These are phyloP conservation scores for Lasioglossum morio DNA, from an alignment of 2,888 invertebrate species.

Conservation along the genomic window DNA sequence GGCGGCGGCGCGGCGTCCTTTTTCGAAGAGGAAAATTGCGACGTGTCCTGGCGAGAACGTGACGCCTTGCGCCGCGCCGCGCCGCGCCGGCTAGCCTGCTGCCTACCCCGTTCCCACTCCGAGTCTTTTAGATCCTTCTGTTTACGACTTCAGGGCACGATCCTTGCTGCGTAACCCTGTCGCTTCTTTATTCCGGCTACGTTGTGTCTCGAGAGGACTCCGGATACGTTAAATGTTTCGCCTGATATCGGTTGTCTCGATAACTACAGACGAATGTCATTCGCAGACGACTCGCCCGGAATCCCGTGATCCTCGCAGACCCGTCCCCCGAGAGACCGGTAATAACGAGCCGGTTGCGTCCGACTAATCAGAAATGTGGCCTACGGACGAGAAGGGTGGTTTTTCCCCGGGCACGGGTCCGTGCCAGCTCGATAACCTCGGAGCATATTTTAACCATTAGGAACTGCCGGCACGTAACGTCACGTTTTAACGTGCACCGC, in stretches of 20 bases:
- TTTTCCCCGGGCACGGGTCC: background rate
- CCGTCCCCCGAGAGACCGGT: background rate
- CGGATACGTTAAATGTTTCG: constrained; percentile 57
- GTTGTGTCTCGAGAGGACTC: constrained; percentile 46
- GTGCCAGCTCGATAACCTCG: constrained; percentile 38
- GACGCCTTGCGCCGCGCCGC: constrained; percentile 51
- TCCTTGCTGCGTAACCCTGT: constrained; percentile 51
- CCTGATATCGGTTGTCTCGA: constrained; percentile 53
- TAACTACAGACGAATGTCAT: constrained; percentile 49
- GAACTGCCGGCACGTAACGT: constrained; percentile 37
- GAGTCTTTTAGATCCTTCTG: background rate
- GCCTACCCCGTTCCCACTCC: background rate
- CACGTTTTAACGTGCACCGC: constrained; percentile 22
- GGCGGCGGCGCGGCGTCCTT: constrained; percentile 52
- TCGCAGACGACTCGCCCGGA: constrained; percentile 31
- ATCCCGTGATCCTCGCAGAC: constrained; percentile 11
- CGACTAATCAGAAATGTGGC: constrained; percentile 13
- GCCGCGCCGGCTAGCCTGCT: background rate
- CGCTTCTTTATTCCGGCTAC: constrained; percentile 55
- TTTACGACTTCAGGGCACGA: constrained; percentile 51
- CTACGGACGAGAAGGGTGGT: background rate
- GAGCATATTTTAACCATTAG: constrained; percentile 54
- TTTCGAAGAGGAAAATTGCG: constrained; percentile 72
- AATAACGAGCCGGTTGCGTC: background rate
- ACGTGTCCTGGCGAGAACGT: constrained; percentile 66